A percentile compares a stretch with the other conserved stretches of the same genome.
Evolutionary conservation across 2,113 vertebrate species (phyloP).

Genomic region (Bostrychus sinensis): DNA sequence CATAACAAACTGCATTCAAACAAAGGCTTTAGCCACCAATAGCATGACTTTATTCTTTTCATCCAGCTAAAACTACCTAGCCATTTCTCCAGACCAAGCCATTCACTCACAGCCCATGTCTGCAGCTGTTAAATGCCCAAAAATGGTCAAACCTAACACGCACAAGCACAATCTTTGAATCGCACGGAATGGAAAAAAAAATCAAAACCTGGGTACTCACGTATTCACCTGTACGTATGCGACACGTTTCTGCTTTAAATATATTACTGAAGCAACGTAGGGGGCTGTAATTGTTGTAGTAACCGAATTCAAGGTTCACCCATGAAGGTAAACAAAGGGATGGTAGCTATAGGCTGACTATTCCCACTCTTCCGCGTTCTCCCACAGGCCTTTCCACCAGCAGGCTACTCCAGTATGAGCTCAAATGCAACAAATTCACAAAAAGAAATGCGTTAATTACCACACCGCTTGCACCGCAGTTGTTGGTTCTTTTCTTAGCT

Average conservation of each 20-base stretch:
- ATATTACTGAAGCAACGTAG: neutral
- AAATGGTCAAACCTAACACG: conserved; percentile 55
- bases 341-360: conserved; percentile 27
- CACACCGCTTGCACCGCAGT: conserved; percentile 36
- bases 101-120: conserved; percentile 6
- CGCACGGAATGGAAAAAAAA: conserved; percentile 6
- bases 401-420: conserved; percentile 18
- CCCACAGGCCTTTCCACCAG: conserved; percentile 38
- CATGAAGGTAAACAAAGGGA: conserved; percentile 76
- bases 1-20: conserved; percentile 38
- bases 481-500: conserved; percentile 20
- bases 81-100: conserved; percentile 31
- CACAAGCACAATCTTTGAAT: conserved; percentile 39
- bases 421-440: neutral
- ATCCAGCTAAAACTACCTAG: conserved; percentile 5
- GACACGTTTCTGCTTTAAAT: conserved; percentile 1
- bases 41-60: neutral
- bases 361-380: conserved; percentile 72
- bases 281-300: conserved; percentile 31
- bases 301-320: conserved; percentile 39
- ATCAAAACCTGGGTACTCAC: conserved; percentile 39
- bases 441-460: conserved; percentile 30
- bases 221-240: neutral
- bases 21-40: neutral
- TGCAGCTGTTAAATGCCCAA: conserved; percentile 50